A percentile compares a stretch with the other conserved stretches of the same genome.
These are phyloP conservation scores for Lordiphosa clarofinis DNA, from an alignment of 1,140 invertebrate species.

Conservation along the genomic window DNA sequence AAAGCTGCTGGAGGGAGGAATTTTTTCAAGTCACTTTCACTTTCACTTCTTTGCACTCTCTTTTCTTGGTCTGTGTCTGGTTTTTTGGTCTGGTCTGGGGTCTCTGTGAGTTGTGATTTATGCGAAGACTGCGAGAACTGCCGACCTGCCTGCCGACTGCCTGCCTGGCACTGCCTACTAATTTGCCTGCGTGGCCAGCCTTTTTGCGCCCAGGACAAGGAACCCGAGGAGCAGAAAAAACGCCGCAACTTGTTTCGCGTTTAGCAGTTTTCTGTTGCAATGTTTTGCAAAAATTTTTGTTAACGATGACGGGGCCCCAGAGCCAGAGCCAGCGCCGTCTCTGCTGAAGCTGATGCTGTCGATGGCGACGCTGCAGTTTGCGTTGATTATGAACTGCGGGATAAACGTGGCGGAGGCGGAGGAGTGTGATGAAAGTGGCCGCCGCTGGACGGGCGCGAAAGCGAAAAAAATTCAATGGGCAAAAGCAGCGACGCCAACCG, in stretches of 20 bases:
- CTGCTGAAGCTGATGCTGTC: conserved; percentile 46
- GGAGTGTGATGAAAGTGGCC: conserved; percentile 37
- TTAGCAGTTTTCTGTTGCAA: conserved; percentile 79
- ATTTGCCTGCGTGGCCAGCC: conserved; percentile 44
- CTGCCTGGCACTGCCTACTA: conserved; percentile 62
- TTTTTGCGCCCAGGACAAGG: conserved; percentile 44
- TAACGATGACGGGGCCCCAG: conserved; percentile 68
- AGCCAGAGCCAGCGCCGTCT: conserved; percentile 33
- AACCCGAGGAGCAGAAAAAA: conserved; percentile 74
- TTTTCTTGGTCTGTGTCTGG: conserved; percentile 27
- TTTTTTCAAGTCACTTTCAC: conserved; percentile 65
- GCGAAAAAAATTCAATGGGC: conserved; percentile 41
- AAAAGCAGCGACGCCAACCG: conserved; percentile 38
- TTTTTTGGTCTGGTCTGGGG: conserved; percentile 15
- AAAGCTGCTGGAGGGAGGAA: conserved; percentile 11
- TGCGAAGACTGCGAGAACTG: conserved; percentile 61
- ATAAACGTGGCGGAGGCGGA: background rate
- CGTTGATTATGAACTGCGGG: conserved; percentile 50
- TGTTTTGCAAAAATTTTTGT: conserved; percentile 68
- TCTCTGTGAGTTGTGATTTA: conserved; percentile 56
- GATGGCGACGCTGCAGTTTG: conserved; percentile 48
- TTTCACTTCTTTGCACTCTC: conserved; percentile 51
- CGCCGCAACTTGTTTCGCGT: conserved; percentile 79
- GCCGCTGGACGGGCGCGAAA: conserved; percentile 35
- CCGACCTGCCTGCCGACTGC: conserved; percentile 62